Conservation (phyloP, 1,140 invertebrate species). For the Apolygus lucorum region DNA sequence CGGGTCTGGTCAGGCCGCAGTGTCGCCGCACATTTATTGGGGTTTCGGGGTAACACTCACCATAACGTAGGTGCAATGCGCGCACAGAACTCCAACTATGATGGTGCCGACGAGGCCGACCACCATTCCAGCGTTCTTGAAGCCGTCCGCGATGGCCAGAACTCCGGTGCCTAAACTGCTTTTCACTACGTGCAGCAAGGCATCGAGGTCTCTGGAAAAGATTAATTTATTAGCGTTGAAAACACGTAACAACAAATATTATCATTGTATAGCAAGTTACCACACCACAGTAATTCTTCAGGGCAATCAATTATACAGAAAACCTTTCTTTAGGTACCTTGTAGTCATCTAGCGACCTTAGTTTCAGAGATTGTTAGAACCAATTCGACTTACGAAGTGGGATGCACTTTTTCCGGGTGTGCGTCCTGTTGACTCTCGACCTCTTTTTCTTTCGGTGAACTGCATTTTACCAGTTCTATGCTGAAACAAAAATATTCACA, state of each 20-base stretch:
- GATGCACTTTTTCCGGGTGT: neutral
- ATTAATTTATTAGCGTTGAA: too few relatives aligned
- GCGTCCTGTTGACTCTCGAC: neutral
- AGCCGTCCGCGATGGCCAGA: constrained; percentile 50
- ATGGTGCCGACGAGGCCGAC: constrained; percentile 42
- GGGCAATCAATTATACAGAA: too few relatives aligned
- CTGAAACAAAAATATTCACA: neutral
- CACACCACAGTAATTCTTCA: too few relatives aligned
- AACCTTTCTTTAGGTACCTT: too few relatives aligned
- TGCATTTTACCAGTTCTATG: constrained; percentile 7
- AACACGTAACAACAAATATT: too few relatives aligned
- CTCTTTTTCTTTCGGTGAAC: neutral
- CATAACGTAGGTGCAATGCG: constrained; percentile 44
- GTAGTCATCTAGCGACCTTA: too few relatives aligned
- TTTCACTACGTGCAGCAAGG: constrained; percentile 46
- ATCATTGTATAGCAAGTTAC: too few relatives aligned
- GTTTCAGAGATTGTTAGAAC: too few relatives aligned
- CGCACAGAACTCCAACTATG: constrained; percentile 41
- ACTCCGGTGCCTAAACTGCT: constrained; percentile 50
- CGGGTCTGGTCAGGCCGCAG: too few relatives aligned
- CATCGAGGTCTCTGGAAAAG: constrained; percentile 39
- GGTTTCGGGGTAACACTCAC: too few relatives aligned
- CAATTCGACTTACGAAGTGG: neutral
- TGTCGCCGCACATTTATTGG: too few relatives aligned
- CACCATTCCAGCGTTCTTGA: constrained; percentile 48